Conservation (phyloP, 2,888 invertebrate genomes). For the Eupithecia abbreviata region DNA sequence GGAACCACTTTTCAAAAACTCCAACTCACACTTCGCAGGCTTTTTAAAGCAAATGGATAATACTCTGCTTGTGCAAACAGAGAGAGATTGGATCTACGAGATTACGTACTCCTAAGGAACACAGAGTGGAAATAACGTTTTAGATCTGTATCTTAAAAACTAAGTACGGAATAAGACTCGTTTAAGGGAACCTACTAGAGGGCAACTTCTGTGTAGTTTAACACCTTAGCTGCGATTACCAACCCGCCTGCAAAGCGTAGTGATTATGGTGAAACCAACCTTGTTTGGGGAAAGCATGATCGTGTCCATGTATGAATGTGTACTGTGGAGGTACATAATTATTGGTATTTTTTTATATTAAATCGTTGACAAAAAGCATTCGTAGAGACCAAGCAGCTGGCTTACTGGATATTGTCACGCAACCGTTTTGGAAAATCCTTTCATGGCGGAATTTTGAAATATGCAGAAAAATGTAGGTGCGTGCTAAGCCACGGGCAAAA, state of each 20-base stretch:
- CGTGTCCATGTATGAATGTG: too few relatives aligned
- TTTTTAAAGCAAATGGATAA: constrained; percentile 20
- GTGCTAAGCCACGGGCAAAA: background rate
- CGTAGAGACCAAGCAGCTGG: background rate
- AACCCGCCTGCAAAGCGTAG: too few relatives aligned
- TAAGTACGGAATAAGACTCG: background rate
- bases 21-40: background rate
- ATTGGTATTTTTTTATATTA: background rate
- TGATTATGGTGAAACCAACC: too few relatives aligned
- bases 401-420: background rate
- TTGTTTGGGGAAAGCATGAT: too few relatives aligned
- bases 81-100: constrained; percentile 12
- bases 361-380: background rate
- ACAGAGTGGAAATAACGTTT: constrained; percentile 2
- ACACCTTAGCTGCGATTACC: too few relatives aligned
- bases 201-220: too few relatives aligned
- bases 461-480: background rate
- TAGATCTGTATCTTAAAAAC: background rate
- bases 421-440: background rate
- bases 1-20: background rate
- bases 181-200: too few relatives aligned
- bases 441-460: background rate
- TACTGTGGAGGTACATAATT: background rate
- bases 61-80: constrained; percentile 18
- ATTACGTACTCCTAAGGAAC: background rate